Evolutionary conservation across 2,113 vertebrate genomes (phyloP), one percentile per base, ranked within the genome.

Genomic region (Mungos mungo): DNA sequence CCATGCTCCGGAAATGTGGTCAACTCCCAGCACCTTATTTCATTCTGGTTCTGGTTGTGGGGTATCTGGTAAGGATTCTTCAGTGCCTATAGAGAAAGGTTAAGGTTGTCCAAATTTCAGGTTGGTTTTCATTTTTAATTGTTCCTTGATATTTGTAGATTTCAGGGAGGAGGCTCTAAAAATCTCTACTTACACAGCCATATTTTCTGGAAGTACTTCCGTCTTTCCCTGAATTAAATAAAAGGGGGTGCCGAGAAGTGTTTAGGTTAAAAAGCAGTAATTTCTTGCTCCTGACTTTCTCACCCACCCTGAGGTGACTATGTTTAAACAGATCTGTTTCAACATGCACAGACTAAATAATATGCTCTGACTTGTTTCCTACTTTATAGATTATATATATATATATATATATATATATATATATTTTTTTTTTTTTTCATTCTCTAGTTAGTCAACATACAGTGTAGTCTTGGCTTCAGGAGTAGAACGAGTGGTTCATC

Each of bases 101-200:
- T 86, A 79, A 94, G 93, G 47, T 71, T 72, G 84, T 94, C 85
- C 65, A n/a, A 84, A 54, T 88, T 83, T 88, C 52, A 16, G 52
- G 33, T 74, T 27, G 45, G 80, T 92, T 96, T 94, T 90, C 45
- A n/a, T 93, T 81, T 74, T 83, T 50, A 76, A 84, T 71, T 82
- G 18, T 80, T 87, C 81, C 50, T 79, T 83, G 84, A 60, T 84
- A 79, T 92, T 93, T 95, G 63, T 94, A 87, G 94, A 65, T 94
- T 90, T 96, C 29, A 71, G 84, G 68, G 45, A 90, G 72, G 63
- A 95, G 29, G 23, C 63, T 97, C 93, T 71, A 65, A 94, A 96
- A 80, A 83, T 69, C 27, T 92, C 84, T 87, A 4, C 45, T 83
- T 60, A 92, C 6, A 9, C 16, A 13, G 33, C 25, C 63, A 5